Evolutionary conservation across 2,797 vertebrate genomes (phyloP), one percentile per base, ranked within the genome.

Genomic region (Falco berigora): DNA sequence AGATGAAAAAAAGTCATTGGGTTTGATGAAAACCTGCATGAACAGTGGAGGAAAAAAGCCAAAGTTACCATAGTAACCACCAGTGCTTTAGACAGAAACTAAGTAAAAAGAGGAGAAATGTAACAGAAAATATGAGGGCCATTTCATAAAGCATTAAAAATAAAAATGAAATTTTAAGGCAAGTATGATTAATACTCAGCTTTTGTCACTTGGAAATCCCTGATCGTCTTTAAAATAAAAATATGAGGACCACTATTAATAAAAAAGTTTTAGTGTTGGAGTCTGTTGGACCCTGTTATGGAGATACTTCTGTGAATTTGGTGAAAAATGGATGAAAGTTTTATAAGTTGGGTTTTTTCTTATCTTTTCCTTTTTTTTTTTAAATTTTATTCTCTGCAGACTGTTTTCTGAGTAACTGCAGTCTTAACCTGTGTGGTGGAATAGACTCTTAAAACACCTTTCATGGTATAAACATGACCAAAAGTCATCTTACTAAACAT

Each of bases 1-100:
- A 95, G 90, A 95, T 96, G 92, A 89, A 95, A 96, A 96, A 97
- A 96, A 97, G 86, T 96, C 95, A 90, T 94, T 93, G 64, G 80
- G 25, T 96, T 96, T 97, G 95, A 97, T 97, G 95, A 97, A 97
- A 97, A 97, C 96, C 96, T 96, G 88, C 75, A 75, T 94, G 97
- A 97, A 80, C 85, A 88, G 86, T 91, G 86, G 74, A 84, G 67
- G 13, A 66, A 78, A 96, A 97, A 95, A 94, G 94, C 88, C 84
- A 73, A 78, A 87, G 97, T 97, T 96, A 86, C 97, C 94, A 97
- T 97, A 95, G 97, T 90, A 97, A 97, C 97, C 74, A 92, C 55
- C 78, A 80, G 79, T 88, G 94, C 95, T 93, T 96, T 86, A 88
- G 84, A 86, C 82, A 95, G 91, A 93, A 90, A 72, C 90, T 68